These are phyloP conservation scores for Chloroceryle inda DNA, from an alignment of 2,797 vertebrate genomes.

Conservation along the genomic window DNA sequence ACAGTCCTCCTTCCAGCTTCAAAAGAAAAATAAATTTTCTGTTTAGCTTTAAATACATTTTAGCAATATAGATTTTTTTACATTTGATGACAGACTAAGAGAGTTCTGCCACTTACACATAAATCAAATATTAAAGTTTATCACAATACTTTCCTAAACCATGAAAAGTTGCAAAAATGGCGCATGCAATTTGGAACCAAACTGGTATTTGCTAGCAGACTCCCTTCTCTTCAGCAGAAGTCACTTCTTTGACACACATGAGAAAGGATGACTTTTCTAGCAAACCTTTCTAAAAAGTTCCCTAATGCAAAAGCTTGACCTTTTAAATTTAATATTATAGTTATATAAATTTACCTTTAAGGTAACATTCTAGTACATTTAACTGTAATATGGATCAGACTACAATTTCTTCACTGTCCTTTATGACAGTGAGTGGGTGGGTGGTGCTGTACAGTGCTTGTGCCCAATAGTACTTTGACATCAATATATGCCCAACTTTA, in stretches of 20 bases:
- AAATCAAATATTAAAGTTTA: not conserved
- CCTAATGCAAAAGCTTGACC: not conserved
- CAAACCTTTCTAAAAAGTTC: not conserved
- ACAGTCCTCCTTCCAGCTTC: not conserved
- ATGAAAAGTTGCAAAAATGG: not conserved
- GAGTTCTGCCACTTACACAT: not conserved
- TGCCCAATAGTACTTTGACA: not conserved
- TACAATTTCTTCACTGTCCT: not conserved
- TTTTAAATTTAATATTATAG: not conserved
- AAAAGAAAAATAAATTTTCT: not conserved
- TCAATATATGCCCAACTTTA: not conserved
- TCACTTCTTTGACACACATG: too few relatives aligned
- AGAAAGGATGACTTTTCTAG: not conserved
- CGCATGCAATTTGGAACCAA: not conserved
- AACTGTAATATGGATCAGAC: not conserved
- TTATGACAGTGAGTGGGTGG: not conserved
- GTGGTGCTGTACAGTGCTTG: not conserved
- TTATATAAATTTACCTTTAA: not conserved
- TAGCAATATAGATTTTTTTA: not conserved
- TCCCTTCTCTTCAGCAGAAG: not conserved
- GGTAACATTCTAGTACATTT: not conserved
- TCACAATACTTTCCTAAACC: not conserved
- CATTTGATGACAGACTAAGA: not conserved
- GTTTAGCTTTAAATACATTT: not conserved
- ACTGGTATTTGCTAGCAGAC: not conserved